These are phyloP conservation scores for Drusus annulatus DNA, from an alignment of 1,140 invertebrate species.

Conservation along the genomic window DNA sequence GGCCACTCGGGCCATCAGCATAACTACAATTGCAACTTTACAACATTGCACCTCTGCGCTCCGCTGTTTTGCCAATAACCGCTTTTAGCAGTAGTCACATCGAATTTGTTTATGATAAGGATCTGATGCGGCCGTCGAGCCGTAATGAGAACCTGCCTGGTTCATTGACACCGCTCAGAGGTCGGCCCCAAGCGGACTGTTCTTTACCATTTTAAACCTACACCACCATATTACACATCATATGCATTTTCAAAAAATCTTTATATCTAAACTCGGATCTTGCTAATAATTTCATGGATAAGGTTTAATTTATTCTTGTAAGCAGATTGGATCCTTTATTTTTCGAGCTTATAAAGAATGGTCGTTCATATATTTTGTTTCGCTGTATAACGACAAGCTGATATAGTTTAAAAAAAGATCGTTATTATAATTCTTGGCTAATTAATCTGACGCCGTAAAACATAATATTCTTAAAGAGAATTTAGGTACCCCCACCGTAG, in stretches of 20 bases:
- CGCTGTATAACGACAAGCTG: no score
- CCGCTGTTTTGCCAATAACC: conserved; percentile 22
- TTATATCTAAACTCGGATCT: background rate
- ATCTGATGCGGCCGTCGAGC: conserved; percentile 49
- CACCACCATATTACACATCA: background rate
- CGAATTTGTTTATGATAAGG: conserved; percentile 53
- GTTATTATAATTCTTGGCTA: no score
- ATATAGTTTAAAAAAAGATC: no score
- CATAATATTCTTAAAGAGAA: no score
- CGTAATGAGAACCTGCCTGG: conserved; percentile 39
- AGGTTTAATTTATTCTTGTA: no score
- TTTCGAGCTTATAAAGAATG: no score
- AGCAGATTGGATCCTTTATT: no score
- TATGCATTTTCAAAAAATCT: background rate
- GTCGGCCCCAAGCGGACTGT: conserved; percentile 11
- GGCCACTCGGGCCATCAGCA: conserved; percentile 25
- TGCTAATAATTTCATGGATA: background rate
- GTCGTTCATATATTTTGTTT: no score
- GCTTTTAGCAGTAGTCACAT: conserved; percentile 46
- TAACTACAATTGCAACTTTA: conserved; percentile 45
- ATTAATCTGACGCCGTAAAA: no score
- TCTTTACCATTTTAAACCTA: background rate
- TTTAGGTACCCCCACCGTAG: no score
- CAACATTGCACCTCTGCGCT: conserved; percentile 21
- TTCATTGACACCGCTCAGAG: conserved; percentile 37